Base-by-base conservation (phyloP, 2,113 vertebrate species). In the Oncorhynchus tshawytscha region DNA sequence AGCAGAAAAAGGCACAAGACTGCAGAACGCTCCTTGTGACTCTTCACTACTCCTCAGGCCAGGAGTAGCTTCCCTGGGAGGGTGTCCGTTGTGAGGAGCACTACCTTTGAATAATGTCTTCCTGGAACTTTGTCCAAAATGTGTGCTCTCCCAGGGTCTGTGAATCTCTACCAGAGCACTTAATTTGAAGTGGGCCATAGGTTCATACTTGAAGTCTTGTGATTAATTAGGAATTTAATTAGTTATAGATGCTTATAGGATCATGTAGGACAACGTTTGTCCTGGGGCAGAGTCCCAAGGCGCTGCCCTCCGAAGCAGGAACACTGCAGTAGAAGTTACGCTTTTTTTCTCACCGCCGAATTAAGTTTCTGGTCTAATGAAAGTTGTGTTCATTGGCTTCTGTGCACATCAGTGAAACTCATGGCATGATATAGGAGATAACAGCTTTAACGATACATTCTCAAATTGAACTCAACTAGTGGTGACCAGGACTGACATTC, bases 161-260 rank as follows among this genome's bases (percentile, higher is more conserved):
- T 48, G 18, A 31, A 78, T 69, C 27, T 72, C 67, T 65, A 79
- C 83, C 59, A 86, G 76, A 93, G 83, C 91, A 92, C 86, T 87
- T 90, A 72, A 88, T 71, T 82, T 87, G 68, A 92, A 88, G 87
- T 67, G 72, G 81, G 78, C 85, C 89, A 70, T 90, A 87, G 82
- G 64, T 87, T 82, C 85, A 81, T 91, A 88, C 81, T 90, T 88
- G 83, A 85, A 82, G 71, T 83, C 83, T 87, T 81, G 74, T 75
- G 72, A 75, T 80, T 65, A 78, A 80, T 81, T 80, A 70, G 16
- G 60, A 83, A 73, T 67, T 73, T 60, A 78, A 81, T 75, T 70
- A 79, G 29, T 62, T 79, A 49, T 51, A 79, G 31, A 67, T 64
- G 57, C 65, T 79, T 64, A 80, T 69, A 81, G 34, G 16, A 45